Evolutionary conservation across 2,113 vertebrate genomes (phyloP), one percentile per base, ranked within the genome.

Genomic region (Notiomystis cincta): DNA sequence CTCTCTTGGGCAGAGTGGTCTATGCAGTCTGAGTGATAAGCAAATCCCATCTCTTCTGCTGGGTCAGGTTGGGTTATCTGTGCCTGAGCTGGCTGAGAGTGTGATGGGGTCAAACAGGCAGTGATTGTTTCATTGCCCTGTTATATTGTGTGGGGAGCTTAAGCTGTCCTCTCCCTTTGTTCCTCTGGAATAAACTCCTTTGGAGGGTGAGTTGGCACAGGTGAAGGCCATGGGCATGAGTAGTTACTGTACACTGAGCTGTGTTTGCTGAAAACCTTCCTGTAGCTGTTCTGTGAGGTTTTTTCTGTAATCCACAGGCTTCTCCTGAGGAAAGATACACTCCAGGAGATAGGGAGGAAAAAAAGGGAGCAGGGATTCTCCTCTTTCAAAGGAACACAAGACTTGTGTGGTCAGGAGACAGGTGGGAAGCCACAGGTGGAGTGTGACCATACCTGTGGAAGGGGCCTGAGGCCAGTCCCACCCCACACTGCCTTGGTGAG

Each of bases 241-340:
- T 38, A 51, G 33, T 45, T 58, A 6, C 38, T 30, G 24, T 28
- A 7, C 9, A 5, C 47, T 45, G 62, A 51, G 27, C 7, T 22
- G 6, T 37, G 11, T 37, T 15, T 38, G 67, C 44, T 40, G 48
- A 65, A 70, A 51, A 35, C 27, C 27, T 25, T 61, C 78, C 44
- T 3, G 0, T 6, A 48, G 54, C 50, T 70, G 0, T 53, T 61
- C 3, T 0, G 6, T 44, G 20, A 93, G 47, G 18, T n/a, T 44
- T 40, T 33, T 75, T 20, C 18, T 28, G 0, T 13, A 24, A 70
- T 62, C 56, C 35, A 6, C 38, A 76, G 48, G 27, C 31, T 73
- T 51, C 42, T n/a, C 25, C 2, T 12, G 64, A 60, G 27, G 38
- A 21, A 30, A 56, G 23, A 38, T 19, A 10, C 0, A 0, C 19